phyloP scores from a whole-genome alignment of 2,797 vertebrate species.

The Poeciliopsis turneri region DNA sequence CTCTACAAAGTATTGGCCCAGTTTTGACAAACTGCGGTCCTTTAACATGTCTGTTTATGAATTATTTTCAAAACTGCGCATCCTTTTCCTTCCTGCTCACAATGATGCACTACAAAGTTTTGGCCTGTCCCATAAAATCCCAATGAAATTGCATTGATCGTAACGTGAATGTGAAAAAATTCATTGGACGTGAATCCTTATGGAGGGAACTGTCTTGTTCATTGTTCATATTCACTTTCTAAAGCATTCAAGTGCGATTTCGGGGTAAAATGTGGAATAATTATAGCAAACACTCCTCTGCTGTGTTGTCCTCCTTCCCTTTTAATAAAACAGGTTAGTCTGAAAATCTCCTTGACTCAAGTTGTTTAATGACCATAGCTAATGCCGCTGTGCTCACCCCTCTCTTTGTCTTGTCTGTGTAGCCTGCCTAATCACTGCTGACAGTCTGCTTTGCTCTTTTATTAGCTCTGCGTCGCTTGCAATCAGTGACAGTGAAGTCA shows the following conservation, averaged over 20 bases:
- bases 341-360: conserved; percentile 83
- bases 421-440: conserved; percentile 90
- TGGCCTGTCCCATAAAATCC: neutral
- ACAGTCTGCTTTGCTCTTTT: conserved; percentile 97
- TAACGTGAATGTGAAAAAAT: neutral
- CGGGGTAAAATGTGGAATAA: conserved; percentile 15
- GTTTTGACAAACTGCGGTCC: neutral
- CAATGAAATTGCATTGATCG: neutral
- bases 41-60: neutral
- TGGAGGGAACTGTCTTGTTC: neutral
- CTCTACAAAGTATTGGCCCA: neutral
- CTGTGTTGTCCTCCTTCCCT: conserved; percentile 30
- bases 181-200: neutral
- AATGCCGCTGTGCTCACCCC: conserved; percentile 84
- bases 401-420: conserved; percentile 90
- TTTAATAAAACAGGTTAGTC: conserved; percentile 82
- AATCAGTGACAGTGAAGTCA: conserved; percentile 92
- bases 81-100: neutral
- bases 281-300: conserved; percentile 5
- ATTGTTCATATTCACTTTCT: conserved; percentile 7
- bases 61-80: neutral
- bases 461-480: conserved; percentile 92
- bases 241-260: conserved; percentile 10
- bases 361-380: conserved; percentile 90
- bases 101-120: neutral